phyloP scores from a whole-genome alignment of 2,113 vertebrate genomes.

The Phocoena sinus region DNA sequence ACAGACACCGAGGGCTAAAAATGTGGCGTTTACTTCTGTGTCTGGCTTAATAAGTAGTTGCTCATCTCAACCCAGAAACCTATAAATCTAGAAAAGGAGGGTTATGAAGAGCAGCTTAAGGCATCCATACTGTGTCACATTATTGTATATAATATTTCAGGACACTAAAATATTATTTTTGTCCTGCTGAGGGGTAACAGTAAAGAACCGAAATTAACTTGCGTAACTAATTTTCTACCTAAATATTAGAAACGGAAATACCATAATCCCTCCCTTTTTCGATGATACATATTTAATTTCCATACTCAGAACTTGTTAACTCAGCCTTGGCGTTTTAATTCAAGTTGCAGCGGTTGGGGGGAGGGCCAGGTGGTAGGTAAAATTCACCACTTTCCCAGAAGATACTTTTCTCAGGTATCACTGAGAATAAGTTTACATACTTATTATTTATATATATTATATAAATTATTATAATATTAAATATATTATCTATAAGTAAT shows the following conservation, averaged over 20 bases:
- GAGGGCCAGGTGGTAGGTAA: not conserved
- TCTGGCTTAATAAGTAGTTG: not conserved
- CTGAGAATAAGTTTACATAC: not conserved
- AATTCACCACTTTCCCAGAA: not conserved
- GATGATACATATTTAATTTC: constrained; percentile 55
- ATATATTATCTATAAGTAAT: too few relatives aligned
- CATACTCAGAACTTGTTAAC: constrained; percentile 27
- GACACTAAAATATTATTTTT: not conserved
- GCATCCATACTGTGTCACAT: not conserved
- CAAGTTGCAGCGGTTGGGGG: not conserved
- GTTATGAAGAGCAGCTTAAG: constrained; percentile 35
- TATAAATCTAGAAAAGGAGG: constrained; percentile 8
- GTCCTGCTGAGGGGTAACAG: not conserved
- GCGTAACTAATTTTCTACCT: constrained; percentile 48
- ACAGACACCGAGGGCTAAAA: not conserved
- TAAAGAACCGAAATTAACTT: constrained; percentile 50
- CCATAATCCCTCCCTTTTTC: constrained; percentile 12
- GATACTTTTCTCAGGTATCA: not conserved
- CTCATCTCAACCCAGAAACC: constrained; percentile 10
- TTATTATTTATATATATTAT: not conserved
- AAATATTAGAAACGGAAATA: constrained; percentile 39
- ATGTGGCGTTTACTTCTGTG: not conserved
- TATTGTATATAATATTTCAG: not conserved
- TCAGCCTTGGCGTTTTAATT: constrained; percentile 17
- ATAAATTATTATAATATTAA: too few relatives aligned